These are phyloP conservation scores for Schizopygopsis pylzovi DNA, from an alignment of 2,797 vertebrate genomes.

Conservation along the genomic window DNA sequence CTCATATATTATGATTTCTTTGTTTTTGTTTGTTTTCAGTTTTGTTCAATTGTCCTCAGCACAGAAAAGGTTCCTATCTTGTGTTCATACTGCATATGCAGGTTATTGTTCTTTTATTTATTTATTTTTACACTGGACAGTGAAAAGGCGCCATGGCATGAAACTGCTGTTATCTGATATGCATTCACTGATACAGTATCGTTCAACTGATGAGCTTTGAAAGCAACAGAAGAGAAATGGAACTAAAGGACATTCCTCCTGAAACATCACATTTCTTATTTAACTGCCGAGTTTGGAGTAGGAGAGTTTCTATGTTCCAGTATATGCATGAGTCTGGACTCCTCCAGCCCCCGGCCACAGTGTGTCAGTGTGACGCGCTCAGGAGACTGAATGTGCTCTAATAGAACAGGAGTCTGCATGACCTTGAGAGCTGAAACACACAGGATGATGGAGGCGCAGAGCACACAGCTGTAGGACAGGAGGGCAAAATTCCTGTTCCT, in stretches of 20 bases:
- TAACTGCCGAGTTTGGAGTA: background rate
- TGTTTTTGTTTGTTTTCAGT: background rate
- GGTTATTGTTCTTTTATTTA: fast-evolving
- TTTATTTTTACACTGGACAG: background rate
- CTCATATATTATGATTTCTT: background rate
- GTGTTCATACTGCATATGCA: background rate
- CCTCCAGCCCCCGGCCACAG: background rate
- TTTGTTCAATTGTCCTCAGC: background rate
- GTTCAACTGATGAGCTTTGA: slow-evolving; percentile 12
- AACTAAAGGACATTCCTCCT: slow-evolving; percentile 11
- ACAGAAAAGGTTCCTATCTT: background rate
- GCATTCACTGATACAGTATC: slow-evolving; percentile 2
- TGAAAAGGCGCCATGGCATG: background rate
- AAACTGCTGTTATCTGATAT: slow-evolving; percentile 18
- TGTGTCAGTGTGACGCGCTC: slow-evolving; percentile 35
- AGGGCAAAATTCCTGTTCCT: slow-evolving; percentile 30
- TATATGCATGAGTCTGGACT: background rate
- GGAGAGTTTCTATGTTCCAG: background rate
- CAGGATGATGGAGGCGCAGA: slow-evolving; percentile 49
- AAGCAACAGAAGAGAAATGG: background rate
- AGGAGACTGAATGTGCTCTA: slow-evolving; percentile 7
- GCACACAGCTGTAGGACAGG: slow-evolving; percentile 49
- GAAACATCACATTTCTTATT: slow-evolving; percentile 5
- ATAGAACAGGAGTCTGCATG: slow-evolving; percentile 19
- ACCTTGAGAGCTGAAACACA: slow-evolving; percentile 49